A percentile compares a stretch with the other conserved stretches of the same genome.
These are phyloP conservation scores for Daubentonia madagascariensis DNA, from an alignment of 2,113 vertebrate species.

Conservation along the genomic window DNA sequence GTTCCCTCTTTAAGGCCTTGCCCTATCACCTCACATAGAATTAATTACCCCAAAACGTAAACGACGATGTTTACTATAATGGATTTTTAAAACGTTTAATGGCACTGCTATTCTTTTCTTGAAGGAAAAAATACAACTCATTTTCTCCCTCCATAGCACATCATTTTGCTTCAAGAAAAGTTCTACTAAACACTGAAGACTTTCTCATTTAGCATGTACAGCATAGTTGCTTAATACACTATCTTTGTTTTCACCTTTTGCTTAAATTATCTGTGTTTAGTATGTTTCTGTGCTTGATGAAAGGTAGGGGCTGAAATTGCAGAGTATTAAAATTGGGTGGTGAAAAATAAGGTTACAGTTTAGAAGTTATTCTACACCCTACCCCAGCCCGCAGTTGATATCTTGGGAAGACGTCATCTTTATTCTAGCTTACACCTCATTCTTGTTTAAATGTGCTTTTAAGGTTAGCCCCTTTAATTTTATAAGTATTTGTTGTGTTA, in stretches of 20 bases:
- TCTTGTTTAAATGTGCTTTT: not conserved
- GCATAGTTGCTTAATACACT: not conserved
- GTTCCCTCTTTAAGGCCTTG: slow-evolving; percentile 23
- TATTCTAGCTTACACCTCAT: not conserved
- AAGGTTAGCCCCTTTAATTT: slow-evolving; percentile 1
- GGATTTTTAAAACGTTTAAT: slow-evolving; percentile 62
- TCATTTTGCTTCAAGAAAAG: not conserved
- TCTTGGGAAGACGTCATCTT: not conserved
- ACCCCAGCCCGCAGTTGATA: not conserved
- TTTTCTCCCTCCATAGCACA: not conserved
- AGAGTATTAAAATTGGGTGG: not conserved
- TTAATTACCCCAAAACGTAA: slow-evolving; percentile 49
- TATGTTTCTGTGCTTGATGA: not conserved
- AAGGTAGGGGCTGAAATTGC: not conserved
- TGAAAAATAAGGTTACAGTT: not conserved
- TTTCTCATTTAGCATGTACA: not conserved
- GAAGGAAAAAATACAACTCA: not conserved
- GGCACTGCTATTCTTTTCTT: slow-evolving; percentile 11
- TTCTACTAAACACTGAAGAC: not conserved
- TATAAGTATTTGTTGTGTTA: not conserved
- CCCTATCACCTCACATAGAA: slow-evolving; percentile 60
- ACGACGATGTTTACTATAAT: slow-evolving; percentile 64
- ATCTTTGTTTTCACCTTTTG: slow-evolving; percentile 1
- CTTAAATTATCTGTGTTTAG: not conserved
- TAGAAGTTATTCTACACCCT: not conserved